Evolutionary conservation across 1,140 invertebrate genomes (phyloP), one percentile per base, ranked within the genome.

Genomic region (Penaeus indicus): DNA sequence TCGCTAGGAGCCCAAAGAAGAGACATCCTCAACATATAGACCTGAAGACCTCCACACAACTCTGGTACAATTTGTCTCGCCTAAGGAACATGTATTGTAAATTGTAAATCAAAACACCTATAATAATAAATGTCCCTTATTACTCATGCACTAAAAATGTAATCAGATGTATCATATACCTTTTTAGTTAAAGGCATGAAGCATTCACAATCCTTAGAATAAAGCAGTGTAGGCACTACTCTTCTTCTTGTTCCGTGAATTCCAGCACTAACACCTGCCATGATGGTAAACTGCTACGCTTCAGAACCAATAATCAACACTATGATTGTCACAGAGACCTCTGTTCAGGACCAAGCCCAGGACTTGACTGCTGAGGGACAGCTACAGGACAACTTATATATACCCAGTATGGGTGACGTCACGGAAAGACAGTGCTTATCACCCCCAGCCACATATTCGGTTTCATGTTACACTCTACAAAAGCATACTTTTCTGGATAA

Each of bases 1-100:
- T 84, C 86, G 91, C 92, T 91, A 90, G 90, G 79, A 88, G 82
- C 86, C 86, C 82, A 84, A 85, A 84, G 86, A 88, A 88, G 86
- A 88, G 86, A 88, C 86, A 67, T 88, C 47, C 86, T 64, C 69
- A 88, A 88, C 69, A 88, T 81, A 83, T 11, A 32, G 16, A 42
- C n/a, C 62, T 75, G 19, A 13, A 61, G 54, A 32, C 42, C 10
- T 32, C 42, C n/a, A 75, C 54, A 54, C 54, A 27, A 8, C 42
- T 75, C n/a, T 75, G 13, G 11, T 11, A 13, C 54, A 54, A 11
- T 13, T 13, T 54, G 54, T 54, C 54, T 54, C 16, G 1, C 54
- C 11, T 54, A 7, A 54, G 5, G 16, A 54, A 54, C 8, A 54
- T 54, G 47, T 54, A 54, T 7, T 10, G 11, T 5, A 75, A 75